phyloP scores from a whole-genome alignment of 2,797 vertebrate species.

The Phyllotis vaccarum region DNA sequence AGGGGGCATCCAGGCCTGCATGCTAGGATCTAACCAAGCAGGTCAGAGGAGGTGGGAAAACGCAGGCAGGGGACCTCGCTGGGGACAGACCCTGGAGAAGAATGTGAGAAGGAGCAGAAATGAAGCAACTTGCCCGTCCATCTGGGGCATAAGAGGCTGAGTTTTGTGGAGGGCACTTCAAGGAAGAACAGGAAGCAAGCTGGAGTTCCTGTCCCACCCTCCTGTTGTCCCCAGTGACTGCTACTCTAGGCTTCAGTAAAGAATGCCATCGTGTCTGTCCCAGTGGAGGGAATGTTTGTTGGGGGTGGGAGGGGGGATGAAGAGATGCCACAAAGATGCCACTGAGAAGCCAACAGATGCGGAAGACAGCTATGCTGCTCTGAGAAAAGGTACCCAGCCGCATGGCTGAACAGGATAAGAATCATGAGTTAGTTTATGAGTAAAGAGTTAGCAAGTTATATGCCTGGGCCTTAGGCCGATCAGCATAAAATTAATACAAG shows the following conservation, averaged over 20 bases:
- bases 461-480: too few species aligned
- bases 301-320: neutral
- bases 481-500: too few species aligned
- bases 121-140: neutral
- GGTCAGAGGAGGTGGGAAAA: neutral
- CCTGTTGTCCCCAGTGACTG: neutral
- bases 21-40: neutral
- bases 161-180: neutral
- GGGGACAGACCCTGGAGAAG: constrained; percentile 9
- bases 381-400: too few species aligned
- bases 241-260: neutral
- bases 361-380: too few species aligned
- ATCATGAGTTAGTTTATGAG: too few species aligned
- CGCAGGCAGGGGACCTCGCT: rapidly evolving
- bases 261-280: neutral
- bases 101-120: neutral
- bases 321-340: too few species aligned
- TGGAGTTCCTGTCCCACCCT: rapidly evolving
- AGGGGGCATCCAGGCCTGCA: neutral
- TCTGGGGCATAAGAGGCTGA: neutral
- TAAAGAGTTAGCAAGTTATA: too few species aligned
- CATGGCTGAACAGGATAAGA: too few species aligned
- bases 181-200: neutral
- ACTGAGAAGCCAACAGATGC: too few species aligned
- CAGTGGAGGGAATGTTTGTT: neutral